These are phyloP conservation scores for Sycophaga agraensis DNA, from an alignment of 1,140 invertebrate genomes.

Conservation along the genomic window DNA sequence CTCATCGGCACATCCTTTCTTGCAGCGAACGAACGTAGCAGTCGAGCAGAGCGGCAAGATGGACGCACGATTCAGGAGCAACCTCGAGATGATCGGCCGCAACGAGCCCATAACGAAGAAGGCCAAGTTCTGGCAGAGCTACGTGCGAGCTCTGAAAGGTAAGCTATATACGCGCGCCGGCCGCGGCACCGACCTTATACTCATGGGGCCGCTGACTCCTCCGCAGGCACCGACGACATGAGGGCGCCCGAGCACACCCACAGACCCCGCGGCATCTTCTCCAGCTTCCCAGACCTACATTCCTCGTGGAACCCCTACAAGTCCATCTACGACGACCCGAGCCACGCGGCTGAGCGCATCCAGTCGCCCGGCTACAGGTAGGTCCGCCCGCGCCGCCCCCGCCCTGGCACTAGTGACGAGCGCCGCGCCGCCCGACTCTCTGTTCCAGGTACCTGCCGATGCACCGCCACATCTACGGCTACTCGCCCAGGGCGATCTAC, in stretches of 20 bases:
- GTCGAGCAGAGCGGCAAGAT: conserved; percentile 62
- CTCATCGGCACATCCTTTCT: conserved; percentile 36
- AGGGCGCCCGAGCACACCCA: conserved; percentile 77
- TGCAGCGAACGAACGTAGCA: conserved; percentile 69
- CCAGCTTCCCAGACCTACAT: conserved; percentile 65
- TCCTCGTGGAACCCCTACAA: conserved; percentile 74
- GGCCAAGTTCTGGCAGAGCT: conserved; percentile 90
- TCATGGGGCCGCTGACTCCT: no score
- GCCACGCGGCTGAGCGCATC: conserved; percentile 77
- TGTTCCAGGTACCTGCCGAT: conserved; percentile 72
- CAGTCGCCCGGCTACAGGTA: conserved; percentile 79
- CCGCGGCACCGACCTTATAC: no score
- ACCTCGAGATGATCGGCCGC: conserved; percentile 89
- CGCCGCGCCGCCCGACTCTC: conserved; percentile 71
- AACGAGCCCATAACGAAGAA: conserved; percentile 88
- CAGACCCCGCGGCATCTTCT: conserved; percentile 71
- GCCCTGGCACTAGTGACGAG: conserved; percentile 64
- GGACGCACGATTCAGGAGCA: conserved; percentile 84
- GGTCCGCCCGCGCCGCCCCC: neutral
- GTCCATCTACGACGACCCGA: conserved; percentile 82
- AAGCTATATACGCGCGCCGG: conserved; percentile 28
- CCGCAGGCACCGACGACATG: conserved; percentile 79
- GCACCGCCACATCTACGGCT: conserved; percentile 84
- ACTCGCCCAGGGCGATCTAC: conserved; percentile 81
- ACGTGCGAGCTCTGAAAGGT: conserved; percentile 88